Conservation (phyloP, 1,140 invertebrate genomes). For the Idris sp. region DNA sequence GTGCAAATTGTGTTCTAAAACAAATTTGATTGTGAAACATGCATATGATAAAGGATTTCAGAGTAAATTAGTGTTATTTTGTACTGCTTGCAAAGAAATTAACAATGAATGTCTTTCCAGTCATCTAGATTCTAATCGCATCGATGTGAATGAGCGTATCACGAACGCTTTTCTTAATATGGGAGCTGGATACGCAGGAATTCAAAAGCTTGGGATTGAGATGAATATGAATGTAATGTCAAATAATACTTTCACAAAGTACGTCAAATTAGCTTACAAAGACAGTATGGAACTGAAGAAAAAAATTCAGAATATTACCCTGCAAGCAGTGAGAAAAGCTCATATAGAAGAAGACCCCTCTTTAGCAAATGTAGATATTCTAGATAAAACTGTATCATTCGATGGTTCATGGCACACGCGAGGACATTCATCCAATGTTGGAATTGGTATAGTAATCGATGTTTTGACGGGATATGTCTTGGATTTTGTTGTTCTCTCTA, state of each 20-base stretch:
- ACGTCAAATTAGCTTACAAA: conserved; percentile 5
- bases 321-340: conserved; percentile 6
- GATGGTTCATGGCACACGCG: too few species aligned
- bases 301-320: neutral
- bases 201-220: conserved; percentile 11
- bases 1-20: too few species aligned
- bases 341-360: conserved; percentile 2
- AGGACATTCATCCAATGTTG: too few species aligned
- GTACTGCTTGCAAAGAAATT: conserved; percentile 5
- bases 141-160: too few species aligned
- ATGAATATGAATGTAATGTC: conserved; percentile 23
- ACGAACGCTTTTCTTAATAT: too few species aligned
- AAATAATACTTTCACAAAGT: conserved; percentile 5
- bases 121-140: conserved; percentile 1
- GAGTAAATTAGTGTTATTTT: conserved; percentile 8
- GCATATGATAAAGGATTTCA: conserved; percentile 1
- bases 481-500: conserved; percentile 12
- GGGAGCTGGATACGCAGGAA: too few species aligned
- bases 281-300: conserved; percentile 4
- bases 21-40: conserved; percentile 3
- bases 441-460: conserved; percentile 9
- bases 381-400: conserved; percentile 9
- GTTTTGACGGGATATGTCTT: conserved; percentile 14
- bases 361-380: conserved; percentile 5
- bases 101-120: conserved; percentile 13